Conservation (phyloP, 2,888 invertebrate genomes). For the Marronus borbonicus region DNA sequence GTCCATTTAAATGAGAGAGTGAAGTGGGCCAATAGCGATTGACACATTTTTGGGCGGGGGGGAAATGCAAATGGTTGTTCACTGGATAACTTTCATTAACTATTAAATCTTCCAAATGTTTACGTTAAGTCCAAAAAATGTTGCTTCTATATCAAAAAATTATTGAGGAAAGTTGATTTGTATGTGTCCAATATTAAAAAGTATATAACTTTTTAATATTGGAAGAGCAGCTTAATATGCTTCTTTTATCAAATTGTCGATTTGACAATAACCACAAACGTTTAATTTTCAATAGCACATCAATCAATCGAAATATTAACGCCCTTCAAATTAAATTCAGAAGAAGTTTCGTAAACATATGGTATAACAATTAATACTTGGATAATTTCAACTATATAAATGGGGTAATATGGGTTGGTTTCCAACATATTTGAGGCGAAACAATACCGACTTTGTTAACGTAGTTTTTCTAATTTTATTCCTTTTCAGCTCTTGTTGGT, state of each 20-base stretch:
- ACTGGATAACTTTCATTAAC: no score
- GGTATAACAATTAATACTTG: background rate
- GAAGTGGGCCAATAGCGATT: no score
- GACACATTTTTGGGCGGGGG: no score
- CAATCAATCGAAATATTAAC: background rate
- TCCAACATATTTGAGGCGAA: background rate
- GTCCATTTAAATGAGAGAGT: background rate
- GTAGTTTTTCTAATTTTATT: background rate
- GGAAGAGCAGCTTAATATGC: background rate
- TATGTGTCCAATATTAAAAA: no score
- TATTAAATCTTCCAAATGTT: no score
- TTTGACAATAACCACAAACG: background rate
- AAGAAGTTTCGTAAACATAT: background rate
- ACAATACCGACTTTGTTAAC: background rate
- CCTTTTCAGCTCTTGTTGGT: slow-evolving; percentile 42
- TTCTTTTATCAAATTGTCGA: background rate
- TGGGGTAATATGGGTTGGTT: background rate
- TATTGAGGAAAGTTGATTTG: no score
- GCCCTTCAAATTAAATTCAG: no score
- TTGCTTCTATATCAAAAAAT: no score
- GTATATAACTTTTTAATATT: background rate
- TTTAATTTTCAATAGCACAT: background rate
- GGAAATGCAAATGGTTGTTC: no score
- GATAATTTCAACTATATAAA: background rate
- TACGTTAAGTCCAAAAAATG: no score